Base-by-base conservation (phyloP, 2,113 vertebrate genomes). In the Thomomys bottae region DNA sequence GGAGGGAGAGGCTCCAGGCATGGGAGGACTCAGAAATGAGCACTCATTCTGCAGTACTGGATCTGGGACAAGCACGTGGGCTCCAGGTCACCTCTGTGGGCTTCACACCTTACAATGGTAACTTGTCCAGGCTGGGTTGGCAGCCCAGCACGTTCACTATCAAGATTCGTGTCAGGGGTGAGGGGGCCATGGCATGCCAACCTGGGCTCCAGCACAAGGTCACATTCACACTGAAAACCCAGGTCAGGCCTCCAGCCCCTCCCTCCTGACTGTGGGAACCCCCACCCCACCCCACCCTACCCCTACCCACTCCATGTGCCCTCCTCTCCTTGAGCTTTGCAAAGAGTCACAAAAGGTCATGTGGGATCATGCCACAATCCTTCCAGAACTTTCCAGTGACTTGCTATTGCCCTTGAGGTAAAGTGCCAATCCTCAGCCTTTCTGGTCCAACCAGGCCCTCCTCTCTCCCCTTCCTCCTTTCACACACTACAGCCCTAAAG, bases 41-140 rank as follows among this genome's bases (percentile, higher is more conserved):
- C 18, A 1, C 2, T 28, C 67, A 1, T 3, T 28, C 67, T 6
- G 1, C 28, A 32, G 38, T 15, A 0, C 21, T 18, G 32, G 40
- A 54, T 6, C 30, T 88, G 34, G 49, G 67, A 68, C 14, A 0
- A 26, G 34, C 54, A 63, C 40, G 15, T 61, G 1, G 23, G 38
- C 24, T 36, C 40, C 11, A 24, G 36, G 15, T 18, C 68, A 45
- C 21, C 82, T 11, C 15, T 59, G 1, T 30, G 17, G 2, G 26
- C 30, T 38, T 21, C 6, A 7, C 10, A 32, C 17, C 11, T 86
- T 49, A 38, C 57, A 64, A 10, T 49, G 3, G 21, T 12, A 64
- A 18, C 36, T 15, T 17, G 40, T 9, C 30, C 84, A 38, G 79
- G 20, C 84, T 28, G 20, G 23, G 34, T 57, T 17, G 34, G n/a